These are phyloP conservation scores for Turdus rufiventris DNA, from an alignment of 2,113 vertebrate species.

Conservation along the genomic window DNA sequence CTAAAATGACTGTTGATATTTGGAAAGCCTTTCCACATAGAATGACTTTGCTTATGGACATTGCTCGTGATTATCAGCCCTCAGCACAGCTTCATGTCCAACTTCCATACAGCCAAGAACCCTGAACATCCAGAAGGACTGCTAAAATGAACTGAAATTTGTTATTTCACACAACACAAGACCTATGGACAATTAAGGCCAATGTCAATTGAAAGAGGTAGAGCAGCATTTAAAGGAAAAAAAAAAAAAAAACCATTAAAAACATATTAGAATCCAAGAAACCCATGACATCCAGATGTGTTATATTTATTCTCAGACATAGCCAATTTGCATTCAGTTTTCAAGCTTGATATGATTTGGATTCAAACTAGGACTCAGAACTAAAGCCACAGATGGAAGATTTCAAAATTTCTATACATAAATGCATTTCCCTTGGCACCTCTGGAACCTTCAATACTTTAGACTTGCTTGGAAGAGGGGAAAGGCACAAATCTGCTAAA, in stretches of 20 bases:
- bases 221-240: not conserved
- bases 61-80: not conserved
- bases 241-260: not conserved
- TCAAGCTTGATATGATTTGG: not conserved
- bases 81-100: not conserved
- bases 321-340: conserved; percentile 16
- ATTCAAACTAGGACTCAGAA: not conserved
- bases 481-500: not conserved
- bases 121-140: not conserved
- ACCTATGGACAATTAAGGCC: not conserved
- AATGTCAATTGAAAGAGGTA: not conserved
- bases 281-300: not conserved
- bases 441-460: not conserved
- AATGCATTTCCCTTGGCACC: conserved; percentile 27
- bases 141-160: not conserved
- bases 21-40: not conserved
- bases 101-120: not conserved
- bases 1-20: not conserved
- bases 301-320: not conserved
- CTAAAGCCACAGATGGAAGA: conserved; percentile 19
- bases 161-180: not conserved
- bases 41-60: not conserved
- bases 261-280: not conserved
- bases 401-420: conserved; percentile 1
- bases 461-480: not conserved